Conservation (phyloP, 2,797 vertebrate genomes). For the Macroramphosus scolopax region DNA sequence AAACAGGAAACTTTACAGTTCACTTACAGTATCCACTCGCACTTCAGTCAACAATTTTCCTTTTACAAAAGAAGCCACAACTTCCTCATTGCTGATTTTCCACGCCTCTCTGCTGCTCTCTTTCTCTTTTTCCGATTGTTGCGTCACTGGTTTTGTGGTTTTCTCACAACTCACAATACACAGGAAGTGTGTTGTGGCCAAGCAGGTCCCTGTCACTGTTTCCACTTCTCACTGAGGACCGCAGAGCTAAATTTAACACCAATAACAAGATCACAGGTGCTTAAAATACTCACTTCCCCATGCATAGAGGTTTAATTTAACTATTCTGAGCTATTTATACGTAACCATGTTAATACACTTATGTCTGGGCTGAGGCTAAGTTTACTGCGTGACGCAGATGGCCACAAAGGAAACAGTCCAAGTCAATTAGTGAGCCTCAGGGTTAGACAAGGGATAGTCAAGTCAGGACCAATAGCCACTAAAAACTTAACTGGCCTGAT, state of each 20-base stretch:
- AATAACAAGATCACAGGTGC: conserved; percentile 74
- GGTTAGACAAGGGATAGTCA: conserved; percentile 26
- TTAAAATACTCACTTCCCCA: conserved; percentile 79
- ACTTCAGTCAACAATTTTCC: conserved; percentile 64
- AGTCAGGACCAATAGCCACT: conserved; percentile 23
- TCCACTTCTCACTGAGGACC: conserved; percentile 78
- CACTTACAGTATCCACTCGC: conserved; percentile 61
- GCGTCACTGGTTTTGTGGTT: conserved; percentile 78
- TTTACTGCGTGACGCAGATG: conserved; percentile 63
- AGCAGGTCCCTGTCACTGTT: conserved; percentile 84
- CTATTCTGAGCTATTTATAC: conserved; percentile 71
- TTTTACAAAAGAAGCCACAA: conserved; percentile 70
- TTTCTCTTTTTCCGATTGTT: conserved; percentile 64
- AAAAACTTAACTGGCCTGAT: conserved; percentile 19
- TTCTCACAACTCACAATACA: conserved; percentile 72
- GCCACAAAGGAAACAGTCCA: conserved; percentile 56
- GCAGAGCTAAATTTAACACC: conserved; percentile 79
- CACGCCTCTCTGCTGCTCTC: conserved; percentile 70
- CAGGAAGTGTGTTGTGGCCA: conserved; percentile 81
- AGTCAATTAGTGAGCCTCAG: conserved; percentile 60
- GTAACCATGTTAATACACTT: conserved; percentile 67
- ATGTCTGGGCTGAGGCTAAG: conserved; percentile 67
- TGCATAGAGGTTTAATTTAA: conserved; percentile 68
- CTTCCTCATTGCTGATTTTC: conserved; percentile 82
- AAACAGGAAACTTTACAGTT: conserved; percentile 63